These are phyloP conservation scores for Tonatia bakeri DNA, from an alignment of 2,113 vertebrate species.

Conservation along the genomic window DNA sequence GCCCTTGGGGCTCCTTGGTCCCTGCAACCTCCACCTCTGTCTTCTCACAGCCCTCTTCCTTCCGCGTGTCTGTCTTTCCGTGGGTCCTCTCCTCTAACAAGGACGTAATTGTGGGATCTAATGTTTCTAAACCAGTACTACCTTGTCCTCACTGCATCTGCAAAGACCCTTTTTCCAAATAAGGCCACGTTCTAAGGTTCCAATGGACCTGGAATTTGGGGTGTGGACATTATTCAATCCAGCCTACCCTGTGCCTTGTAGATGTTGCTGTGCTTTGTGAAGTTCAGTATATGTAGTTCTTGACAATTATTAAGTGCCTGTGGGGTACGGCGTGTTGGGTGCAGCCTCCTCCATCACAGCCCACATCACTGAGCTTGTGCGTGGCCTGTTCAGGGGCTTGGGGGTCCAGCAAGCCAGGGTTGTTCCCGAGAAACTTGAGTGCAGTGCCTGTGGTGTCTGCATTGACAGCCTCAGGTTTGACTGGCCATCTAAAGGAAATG, in stretches of 20 bases:
- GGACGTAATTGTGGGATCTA: neutral
- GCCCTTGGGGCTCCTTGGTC: rapidly evolving
- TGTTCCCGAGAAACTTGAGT: neutral
- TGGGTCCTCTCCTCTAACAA: neutral
- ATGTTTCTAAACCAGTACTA: neutral
- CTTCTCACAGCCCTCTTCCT: neutral
- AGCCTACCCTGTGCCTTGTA: neutral
- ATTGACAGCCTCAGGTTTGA: neutral
- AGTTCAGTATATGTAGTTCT: neutral
- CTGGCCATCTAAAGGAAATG: neutral
- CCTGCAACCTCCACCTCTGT: neutral
- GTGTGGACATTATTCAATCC: too few relatives aligned
- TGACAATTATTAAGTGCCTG: neutral
- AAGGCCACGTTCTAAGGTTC: neutral
- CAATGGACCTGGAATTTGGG: too few relatives aligned
- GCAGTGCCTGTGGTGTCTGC: neutral
- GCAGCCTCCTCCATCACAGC: neutral
- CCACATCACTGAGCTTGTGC: rapidly evolving
- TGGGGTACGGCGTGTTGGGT: neutral
- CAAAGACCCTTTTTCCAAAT: constrained; percentile 29
- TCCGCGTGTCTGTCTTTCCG: neutral
- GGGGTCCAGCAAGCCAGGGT: neutral
- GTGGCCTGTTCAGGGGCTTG: neutral
- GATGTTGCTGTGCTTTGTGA: neutral
- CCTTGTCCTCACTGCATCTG: neutral